Conservation (phyloP, 2,888 invertebrate species). For the Clunio marinus region DNA sequence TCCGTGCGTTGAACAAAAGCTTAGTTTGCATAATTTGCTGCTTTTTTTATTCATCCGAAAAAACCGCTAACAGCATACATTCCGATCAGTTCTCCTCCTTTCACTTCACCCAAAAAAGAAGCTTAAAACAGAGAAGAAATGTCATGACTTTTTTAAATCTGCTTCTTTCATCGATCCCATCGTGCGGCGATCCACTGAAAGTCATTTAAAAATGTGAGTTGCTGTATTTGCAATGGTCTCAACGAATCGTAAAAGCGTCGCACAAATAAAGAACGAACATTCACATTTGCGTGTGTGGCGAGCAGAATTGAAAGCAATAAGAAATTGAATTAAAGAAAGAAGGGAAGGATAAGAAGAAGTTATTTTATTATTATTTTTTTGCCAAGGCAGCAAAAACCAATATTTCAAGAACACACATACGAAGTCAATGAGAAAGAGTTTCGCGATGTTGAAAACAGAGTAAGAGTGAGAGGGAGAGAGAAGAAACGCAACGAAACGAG, state of each 20-base stretch:
- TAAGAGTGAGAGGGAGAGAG: slow-evolving; percentile 2
- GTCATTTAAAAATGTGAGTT: background rate
- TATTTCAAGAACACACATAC: slow-evolving; percentile 25
- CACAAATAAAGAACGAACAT: slow-evolving; percentile 4
- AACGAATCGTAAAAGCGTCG: background rate
- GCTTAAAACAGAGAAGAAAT: too few relatives aligned
- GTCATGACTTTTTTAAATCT: too few relatives aligned
- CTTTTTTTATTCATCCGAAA: too few relatives aligned
- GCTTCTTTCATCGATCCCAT: background rate
- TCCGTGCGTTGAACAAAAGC: too few relatives aligned
- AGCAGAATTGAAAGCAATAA: slow-evolving; percentile 4
- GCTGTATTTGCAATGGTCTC: background rate
- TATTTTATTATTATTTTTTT: too few relatives aligned
- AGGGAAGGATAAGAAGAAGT: background rate
- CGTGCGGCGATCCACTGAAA: background rate
- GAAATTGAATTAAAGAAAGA: slow-evolving; percentile 21
- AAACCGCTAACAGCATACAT: too few relatives aligned
- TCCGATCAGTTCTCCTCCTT: too few relatives aligned
- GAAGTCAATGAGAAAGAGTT: background rate
- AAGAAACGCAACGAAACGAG: slow-evolving; percentile 27
- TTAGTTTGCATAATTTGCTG: too few relatives aligned
- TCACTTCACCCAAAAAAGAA: too few relatives aligned
- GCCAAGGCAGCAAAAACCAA: slow-evolving; percentile 29
- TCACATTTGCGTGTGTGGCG: background rate
- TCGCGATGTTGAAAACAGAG: background rate